Percentiles rank a stretch among this genome's conserved stretches.
These are phyloP conservation scores for Tillus elongatus DNA, from an alignment of 2,888 invertebrate species.

Conservation along the genomic window DNA sequence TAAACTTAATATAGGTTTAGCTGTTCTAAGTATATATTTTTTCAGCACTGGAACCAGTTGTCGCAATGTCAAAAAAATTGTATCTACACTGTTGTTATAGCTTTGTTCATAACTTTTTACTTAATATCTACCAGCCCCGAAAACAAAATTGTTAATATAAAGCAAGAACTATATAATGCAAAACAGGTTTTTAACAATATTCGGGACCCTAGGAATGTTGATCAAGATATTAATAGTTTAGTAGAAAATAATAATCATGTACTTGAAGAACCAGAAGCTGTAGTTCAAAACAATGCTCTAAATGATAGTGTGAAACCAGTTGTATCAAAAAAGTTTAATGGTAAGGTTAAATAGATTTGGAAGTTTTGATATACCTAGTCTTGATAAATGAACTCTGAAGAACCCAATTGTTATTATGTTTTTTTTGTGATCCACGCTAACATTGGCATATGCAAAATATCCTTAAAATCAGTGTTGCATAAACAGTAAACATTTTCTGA, in stretches of 20 bases:
- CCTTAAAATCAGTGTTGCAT: no score
- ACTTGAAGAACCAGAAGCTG: conserved; percentile 42
- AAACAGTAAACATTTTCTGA: no score
- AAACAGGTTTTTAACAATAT: conserved; percentile 25
- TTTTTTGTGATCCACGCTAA: no score
- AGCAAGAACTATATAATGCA: no score
- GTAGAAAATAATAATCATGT: conserved; percentile 38
- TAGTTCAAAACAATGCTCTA: conserved; percentile 23
- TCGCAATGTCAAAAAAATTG: conserved; percentile 75
- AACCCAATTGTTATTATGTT: no score
- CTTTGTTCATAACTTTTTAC: conserved; percentile 52
- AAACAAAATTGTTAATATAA: conserved; percentile 36
- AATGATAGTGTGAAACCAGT: conserved; percentile 29
- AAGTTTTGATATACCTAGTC: no score
- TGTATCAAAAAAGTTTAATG: conserved; percentile 27
- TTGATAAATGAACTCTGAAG: no score
- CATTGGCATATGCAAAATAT: no score
- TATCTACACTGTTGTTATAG: conserved; percentile 53
- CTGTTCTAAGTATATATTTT: conserved; percentile 27
- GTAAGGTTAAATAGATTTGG: no score
- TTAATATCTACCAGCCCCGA: conserved; percentile 31
- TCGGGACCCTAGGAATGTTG: conserved; percentile 28
- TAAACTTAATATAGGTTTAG: conserved; percentile 11
- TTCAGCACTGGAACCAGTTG: conserved; percentile 78
- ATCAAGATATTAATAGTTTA: conserved; percentile 28